Evolutionary conservation across 2,113 vertebrate species (phyloP).

Genomic region (Mixornis gularis): DNA sequence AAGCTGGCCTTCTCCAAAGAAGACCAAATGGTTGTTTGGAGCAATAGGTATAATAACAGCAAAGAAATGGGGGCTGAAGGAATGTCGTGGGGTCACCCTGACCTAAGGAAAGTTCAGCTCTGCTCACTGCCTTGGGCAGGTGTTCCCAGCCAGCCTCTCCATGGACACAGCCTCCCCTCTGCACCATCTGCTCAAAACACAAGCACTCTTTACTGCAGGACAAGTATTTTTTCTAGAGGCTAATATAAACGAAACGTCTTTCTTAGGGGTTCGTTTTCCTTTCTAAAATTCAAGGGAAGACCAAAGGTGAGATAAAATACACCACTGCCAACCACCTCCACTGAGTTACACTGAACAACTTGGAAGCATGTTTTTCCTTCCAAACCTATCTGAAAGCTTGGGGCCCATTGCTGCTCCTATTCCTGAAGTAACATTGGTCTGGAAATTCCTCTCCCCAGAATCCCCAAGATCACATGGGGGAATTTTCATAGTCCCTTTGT

Average conservation of each 20-base stretch:
- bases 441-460: neutral
- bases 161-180: neutral
- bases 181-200: neutral
- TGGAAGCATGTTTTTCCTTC: neutral
- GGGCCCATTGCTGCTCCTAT: neutral
- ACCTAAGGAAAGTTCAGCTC: neutral
- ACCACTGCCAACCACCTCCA: neutral
- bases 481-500: neutral
- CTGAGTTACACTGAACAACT: neutral
- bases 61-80: neutral
- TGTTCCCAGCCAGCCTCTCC: neutral
- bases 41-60: neutral
- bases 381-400: neutral
- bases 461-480: no score
- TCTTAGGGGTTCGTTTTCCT: neutral
- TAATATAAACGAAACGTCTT: neutral
- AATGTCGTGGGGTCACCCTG: fast-evolving
- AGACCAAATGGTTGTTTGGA: neutral
- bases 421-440: neutral
- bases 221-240: neutral
- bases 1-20: neutral
- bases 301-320: neutral
- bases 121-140: neutral
- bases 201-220: neutral
- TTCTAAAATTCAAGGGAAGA: neutral